These are phyloP conservation scores for Siniperca undulata DNA, from an alignment of 2,797 vertebrate genomes.

Conservation along the genomic window DNA sequence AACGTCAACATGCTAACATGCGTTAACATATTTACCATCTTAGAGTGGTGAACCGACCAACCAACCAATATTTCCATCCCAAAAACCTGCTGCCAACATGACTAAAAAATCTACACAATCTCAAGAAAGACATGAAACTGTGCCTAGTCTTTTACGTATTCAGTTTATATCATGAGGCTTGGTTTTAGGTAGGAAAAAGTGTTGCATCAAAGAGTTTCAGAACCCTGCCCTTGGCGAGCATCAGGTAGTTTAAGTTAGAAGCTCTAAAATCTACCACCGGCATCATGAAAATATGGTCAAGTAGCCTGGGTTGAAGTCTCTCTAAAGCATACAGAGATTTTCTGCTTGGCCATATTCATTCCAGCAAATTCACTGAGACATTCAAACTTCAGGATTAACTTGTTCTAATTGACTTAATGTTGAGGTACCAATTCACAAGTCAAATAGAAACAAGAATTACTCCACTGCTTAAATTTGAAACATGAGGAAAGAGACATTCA, in stretches of 20 bases:
- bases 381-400: conserved; percentile 48
- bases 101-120: background rate
- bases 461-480: conserved; percentile 19
- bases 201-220: background rate
- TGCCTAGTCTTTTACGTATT: background rate
- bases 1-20: background rate
- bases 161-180: background rate
- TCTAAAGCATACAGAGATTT: conserved; percentile 27
- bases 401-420: conserved; percentile 44
- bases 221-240: background rate
- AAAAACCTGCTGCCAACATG: too few relatives aligned
- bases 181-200: background rate
- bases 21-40: too few relatives aligned
- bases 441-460: conserved; percentile 26
- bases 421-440: conserved; percentile 35
- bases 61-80: too few relatives aligned
- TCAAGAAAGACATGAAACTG: background rate
- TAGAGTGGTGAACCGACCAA: too few relatives aligned
- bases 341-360: conserved; percentile 36
- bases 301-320: background rate
- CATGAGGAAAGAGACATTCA: conserved; percentile 27
- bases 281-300: conserved; percentile 9
- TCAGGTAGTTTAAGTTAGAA: background rate
- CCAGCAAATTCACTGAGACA: conserved; percentile 42
- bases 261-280: background rate